Evolutionary conservation across 2,888 invertebrate species (phyloP), one percentile per base, ranked within the genome.

Genomic region (Trissoscelio sp.): DNA sequence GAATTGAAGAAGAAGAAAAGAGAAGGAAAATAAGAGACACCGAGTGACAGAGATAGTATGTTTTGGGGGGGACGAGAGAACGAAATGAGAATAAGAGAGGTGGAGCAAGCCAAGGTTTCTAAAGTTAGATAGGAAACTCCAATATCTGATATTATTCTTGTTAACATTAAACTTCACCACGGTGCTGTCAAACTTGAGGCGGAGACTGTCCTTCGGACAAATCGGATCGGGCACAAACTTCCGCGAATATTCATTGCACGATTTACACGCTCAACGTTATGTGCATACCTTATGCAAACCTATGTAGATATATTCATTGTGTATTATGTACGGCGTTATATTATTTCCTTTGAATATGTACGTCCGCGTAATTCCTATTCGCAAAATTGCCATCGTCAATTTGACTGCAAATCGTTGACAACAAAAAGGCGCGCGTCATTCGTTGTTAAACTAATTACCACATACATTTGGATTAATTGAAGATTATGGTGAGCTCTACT

Each of bases 141-240:
- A 82, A 82, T 75, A 82, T 79, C 82, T 69, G 79, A 79, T 82
- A 79, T 79, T 82, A 82, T 82, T 82, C 82, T 82, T 82, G 82
- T 82, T 82, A 77, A 82, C 72, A 79, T 82, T 82, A 82, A 82
- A 79, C 82, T 77, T 75, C 60, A 67, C 66, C 74, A 16, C 64
- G 48, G 69, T 58, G 58, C 79, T 79, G 82, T 82, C 82, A 82
- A 82, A 82, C 82, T 82, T 79, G 75, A 79, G 82, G 67, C 72
- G 44, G 53, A 74, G 74, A 75, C 73, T 81, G 81, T 79, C 79
- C 81, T 79, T 79, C 66, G 82, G 82, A 82, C 82, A 82, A 82
- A 82, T 82, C 79, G 79, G 79, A 79, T 82, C 79, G 74, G 60
- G 79, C 66, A 70, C 78, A 79, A 82, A 79, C 82, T 82, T 79